These are phyloP conservation scores for Gopherus evgoodei DNA, from an alignment of 2,113 vertebrate species.

Conservation along the genomic window DNA sequence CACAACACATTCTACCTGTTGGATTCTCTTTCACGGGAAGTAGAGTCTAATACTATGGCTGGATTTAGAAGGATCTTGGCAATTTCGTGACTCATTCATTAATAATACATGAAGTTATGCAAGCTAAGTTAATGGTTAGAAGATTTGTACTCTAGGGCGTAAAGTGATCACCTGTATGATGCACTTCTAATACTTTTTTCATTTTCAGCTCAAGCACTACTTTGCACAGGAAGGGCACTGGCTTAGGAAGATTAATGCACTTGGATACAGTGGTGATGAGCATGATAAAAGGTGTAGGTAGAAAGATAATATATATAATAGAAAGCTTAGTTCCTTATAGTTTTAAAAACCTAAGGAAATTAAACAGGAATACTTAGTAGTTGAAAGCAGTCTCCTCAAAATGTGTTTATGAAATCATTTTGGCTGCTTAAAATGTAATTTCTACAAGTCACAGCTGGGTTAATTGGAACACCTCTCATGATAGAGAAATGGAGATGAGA, in stretches of 20 bases:
- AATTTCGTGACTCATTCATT: conserved; percentile 23
- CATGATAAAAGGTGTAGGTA: neutral
- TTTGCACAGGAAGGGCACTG: neutral
- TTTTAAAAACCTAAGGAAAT: neutral
- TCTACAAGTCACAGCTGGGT: neutral
- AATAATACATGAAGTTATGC: neutral
- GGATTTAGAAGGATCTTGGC: neutral
- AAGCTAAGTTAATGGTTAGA: conserved; percentile 12
- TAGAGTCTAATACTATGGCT: neutral
- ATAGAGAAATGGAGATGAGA: neutral
- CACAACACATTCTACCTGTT: no score
- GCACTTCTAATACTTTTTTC: neutral
- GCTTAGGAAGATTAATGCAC: neutral
- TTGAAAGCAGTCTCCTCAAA: neutral
- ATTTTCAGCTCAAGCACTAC: neutral
- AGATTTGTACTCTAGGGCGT: fast-evolving
- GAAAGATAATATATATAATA: neutral
- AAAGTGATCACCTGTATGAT: neutral
- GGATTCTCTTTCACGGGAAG: neutral
- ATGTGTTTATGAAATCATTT: neutral
- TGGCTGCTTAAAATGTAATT: neutral
- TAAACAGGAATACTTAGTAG: neutral
- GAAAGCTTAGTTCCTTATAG: neutral
- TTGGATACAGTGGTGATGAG: neutral
- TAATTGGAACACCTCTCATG: neutral